Conservation (phyloP, 2,113 vertebrate genomes). For the Cinclus mexicanus region DNA sequence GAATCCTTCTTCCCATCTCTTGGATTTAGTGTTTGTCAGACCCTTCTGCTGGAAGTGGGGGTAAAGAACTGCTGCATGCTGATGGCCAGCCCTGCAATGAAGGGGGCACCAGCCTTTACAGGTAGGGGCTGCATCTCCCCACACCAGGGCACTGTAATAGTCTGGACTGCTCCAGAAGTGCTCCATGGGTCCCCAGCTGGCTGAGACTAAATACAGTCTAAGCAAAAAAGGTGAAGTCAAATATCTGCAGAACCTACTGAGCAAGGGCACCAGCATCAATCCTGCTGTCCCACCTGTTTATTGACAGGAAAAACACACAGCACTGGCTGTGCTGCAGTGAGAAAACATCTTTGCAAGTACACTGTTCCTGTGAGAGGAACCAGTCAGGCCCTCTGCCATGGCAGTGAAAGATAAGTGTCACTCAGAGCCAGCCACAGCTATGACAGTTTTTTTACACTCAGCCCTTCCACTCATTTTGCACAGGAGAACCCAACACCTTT, state of each 20-base stretch:
- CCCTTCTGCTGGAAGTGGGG: neutral
- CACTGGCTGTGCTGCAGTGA: neutral
- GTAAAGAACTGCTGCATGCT: neutral
- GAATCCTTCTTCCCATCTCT: neutral
- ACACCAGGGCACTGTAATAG: neutral
- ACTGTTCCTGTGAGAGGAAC: neutral
- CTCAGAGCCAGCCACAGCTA: neutral
- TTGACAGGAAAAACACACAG: neutral
- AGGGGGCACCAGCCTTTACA: neutral
- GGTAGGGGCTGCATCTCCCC: neutral
- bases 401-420: neutral
- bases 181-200: rapidly evolving
- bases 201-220: neutral
- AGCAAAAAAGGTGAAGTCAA: neutral
- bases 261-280: neutral
- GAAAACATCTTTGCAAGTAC: neutral
- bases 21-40: neutral
- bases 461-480: neutral
- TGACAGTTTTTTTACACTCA: neutral
- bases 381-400: neutral
- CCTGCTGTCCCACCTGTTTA: neutral
- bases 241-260: neutral
- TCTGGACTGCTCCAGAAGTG: neutral
- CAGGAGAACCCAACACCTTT: neutral
- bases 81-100: neutral